Evolutionary conservation across 2,888 invertebrate genomes (phyloP), one percentile per base, ranked within the genome.

Genomic region (Halictus quadricinctus): DNA sequence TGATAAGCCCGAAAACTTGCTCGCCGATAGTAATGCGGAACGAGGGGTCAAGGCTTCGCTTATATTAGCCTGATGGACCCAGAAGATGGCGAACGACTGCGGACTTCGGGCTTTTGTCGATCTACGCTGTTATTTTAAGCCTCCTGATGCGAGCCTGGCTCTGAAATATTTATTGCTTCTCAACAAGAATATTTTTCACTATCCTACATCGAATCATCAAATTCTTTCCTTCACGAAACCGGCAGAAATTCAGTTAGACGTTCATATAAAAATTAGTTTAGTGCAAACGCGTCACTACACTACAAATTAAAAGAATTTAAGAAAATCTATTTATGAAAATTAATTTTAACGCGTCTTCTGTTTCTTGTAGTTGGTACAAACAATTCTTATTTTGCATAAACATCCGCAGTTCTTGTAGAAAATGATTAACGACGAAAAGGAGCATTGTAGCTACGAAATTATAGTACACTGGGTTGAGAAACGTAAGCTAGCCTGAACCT

Each of bases 1-100:
- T n/a, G 70, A 70, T 70, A 70, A 70, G 70, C 70, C 41, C 70
- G 70, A 43, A 43, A 70, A 70, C 70, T 70, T 70, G 70, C n/a
- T 70, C 70, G 66, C 41, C 70, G 6, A 12, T n/a, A 70, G 41
- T 70, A 70, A 43, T 70, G n/a, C n/a, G 6, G 70, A n/a, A 13
- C 43, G 70, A 41, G 43, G n/a, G 70, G 70, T 70, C 70, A 70
- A 70, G 70, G 41, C 70, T 43, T 41, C 41, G 69, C 41, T 43
- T 43, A 6, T 43, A 70, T 70, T 70, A 70, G 43, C 70, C n/a
- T 6, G 70, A 70, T 43, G 41, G 70, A 21, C 43, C 12, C 0
- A 36, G 7, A 66, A 66, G 36, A 66, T 66, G 66, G 6, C 29
- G 25, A 66, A 36, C 18, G 13, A 1, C 36, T 29, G 13, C 15